Percentiles rank a stretch among this genome's conserved stretches.
Evolutionary conservation across 2,797 vertebrate genomes (phyloP).

Genomic region (Phrynocephalus vlangalii): DNA sequence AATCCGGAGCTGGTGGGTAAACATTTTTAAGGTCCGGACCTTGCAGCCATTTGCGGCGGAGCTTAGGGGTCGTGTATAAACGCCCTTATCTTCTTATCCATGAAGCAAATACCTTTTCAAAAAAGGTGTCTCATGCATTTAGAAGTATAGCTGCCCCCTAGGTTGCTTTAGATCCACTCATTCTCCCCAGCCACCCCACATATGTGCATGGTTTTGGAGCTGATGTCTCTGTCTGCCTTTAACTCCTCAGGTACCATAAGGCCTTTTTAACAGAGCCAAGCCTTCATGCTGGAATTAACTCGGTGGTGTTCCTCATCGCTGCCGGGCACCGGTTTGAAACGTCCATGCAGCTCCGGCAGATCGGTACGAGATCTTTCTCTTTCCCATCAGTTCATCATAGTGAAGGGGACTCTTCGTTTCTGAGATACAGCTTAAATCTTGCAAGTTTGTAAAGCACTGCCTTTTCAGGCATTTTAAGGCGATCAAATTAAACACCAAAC

Average conservation of each 20-base stretch:
- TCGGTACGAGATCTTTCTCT: conserved; percentile 76
- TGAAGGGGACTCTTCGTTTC: neutral
- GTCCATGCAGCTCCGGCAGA: conserved; percentile 86
- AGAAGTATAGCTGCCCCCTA: too few species aligned
- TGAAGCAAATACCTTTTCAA: too few species aligned
- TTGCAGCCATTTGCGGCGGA: too few species aligned
- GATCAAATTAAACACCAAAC: neutral
- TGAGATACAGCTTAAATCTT: neutral
- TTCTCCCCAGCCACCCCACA: too few species aligned
- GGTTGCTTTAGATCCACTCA: too few species aligned
- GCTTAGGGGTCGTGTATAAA: too few species aligned
- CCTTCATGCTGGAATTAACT: conserved; percentile 90
- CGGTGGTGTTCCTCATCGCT: conserved; percentile 87
- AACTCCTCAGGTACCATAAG: conserved; percentile 86
- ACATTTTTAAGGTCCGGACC: too few species aligned
- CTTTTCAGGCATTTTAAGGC: neutral
- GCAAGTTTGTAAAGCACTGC: neutral
- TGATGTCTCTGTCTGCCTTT: conserved; percentile 1
- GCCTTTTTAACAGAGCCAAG: conserved; percentile 89
- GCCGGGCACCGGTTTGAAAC: conserved; percentile 87
- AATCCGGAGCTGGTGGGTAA: too few species aligned
- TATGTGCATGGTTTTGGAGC: neutral
- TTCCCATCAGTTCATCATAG: neutral
- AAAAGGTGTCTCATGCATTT: too few species aligned
- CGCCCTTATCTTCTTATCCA: too few species aligned